Evolutionary conservation across 2,797 vertebrate species (phyloP), one percentile per base, ranked within the genome.

Genomic region (Enteromius argenteus): DNA sequence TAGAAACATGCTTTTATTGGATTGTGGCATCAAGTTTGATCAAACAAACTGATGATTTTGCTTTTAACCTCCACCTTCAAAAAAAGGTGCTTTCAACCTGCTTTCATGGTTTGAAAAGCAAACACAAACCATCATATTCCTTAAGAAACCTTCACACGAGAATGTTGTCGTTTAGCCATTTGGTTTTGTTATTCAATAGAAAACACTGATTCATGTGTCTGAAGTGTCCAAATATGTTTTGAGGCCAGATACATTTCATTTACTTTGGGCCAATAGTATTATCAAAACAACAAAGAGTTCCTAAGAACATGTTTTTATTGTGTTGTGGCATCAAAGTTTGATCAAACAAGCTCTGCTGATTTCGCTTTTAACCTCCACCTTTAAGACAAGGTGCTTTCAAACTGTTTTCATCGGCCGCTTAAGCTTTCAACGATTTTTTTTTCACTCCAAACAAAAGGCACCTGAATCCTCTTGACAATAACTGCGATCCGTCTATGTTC

Each of bases 391-490:
- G 42, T 14, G 51, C 62, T 77, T 84, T 84, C 75, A 72, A 78
- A 35, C 51, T 13, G 81, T 51, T 83, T 75, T 82, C 71, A 82
- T 30, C 60, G 13, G 62, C 35, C 30, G 64, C 53, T 64, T 58
- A 60, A 78, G 74, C 64, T 84, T 79, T 79, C 83, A 79, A 72
- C 6, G 1, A 27, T 27, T 46, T 64, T 75, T 75, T 83, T 30
- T 39, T 7, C 49, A 42, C 62, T 64, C 5, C 6, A 51, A 79
- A 79, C 71, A 72, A 84, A 84, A 84, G 53, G 42, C 68, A 79
- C 15, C 66, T 13, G 62, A 84, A 84, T 84, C 76, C 75, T 79
- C 75, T 37, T 46, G 42, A 79, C 67, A 72, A 71, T 72, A 73
- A 72, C n/a, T 27, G 74, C 53, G 39, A 77, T 82, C 51, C 17